Evolutionary conservation across 1,140 invertebrate genomes (phyloP), one percentile per base, ranked within the genome.

Genomic region (Drosophila paulistorum): DNA sequence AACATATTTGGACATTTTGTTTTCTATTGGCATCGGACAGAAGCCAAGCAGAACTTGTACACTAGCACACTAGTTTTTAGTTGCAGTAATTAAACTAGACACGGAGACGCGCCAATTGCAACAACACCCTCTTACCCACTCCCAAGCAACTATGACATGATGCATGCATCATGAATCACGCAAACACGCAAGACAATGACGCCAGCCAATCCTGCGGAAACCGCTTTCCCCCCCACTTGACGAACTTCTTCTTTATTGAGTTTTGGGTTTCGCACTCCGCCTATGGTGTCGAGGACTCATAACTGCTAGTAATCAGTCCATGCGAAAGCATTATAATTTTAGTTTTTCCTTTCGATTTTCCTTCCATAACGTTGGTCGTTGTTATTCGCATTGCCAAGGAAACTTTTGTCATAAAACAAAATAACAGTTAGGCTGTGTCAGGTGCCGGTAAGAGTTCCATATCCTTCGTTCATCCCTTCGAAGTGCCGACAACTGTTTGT

Each of bases 141-240:
- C 81, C 77, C 35, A 30, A 69, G 74, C 30, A 61, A 67, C 64
- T 54, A 54, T 63, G 59, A 58, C 55, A 41, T 69, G 66, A 65
- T 42, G 33, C 79, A 74, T 85, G 81, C 74, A 83, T 61, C 82
- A 81, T 86, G 83, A 86, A 87, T 86, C 82, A 86, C 82, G 82
- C 83, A 82, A 87, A 55, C 82, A 86, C 79, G 83, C 82, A 82
- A 87, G 77, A 87, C 54, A 87, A 87, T 86, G 82, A 86, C 83
- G 83, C 75, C 81, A 78, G 81, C 64, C 63, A 23, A 23, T 57
- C 6, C 51, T 26, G 17, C 48, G 6, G 30, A 30, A 5, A 14
- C 35, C 26, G 54, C 30, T 37, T 13, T 11, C 62, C 39, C 62
- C 39, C 6, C 30, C 33, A 13, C 6, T 30, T 6, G 30, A 6